Evolutionary conservation across 2,113 vertebrate species (phyloP).

Genomic region (Eudorcas thomsonii): DNA sequence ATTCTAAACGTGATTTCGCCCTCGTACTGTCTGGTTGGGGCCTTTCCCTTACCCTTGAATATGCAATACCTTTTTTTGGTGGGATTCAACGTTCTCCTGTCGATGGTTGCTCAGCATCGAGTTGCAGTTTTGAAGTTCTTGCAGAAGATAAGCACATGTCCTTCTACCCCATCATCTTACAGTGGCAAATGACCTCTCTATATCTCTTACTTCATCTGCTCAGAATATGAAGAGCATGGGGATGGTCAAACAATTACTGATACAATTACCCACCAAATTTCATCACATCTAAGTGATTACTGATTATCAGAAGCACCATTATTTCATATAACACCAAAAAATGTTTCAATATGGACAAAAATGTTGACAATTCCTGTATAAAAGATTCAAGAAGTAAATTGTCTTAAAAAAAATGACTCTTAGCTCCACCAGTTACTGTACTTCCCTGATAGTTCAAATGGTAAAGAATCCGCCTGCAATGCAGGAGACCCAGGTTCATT

Average conservation of each 20-base stretch:
- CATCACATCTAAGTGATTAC: neutral
- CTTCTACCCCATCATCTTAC: neutral
- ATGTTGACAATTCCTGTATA: neutral
- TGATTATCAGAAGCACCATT: neutral
- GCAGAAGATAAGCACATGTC: neutral
- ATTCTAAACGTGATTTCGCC: accelerated
- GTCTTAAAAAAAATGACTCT: neutral
- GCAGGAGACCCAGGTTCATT: neutral
- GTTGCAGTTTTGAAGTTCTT: neutral
- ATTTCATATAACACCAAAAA: neutral
- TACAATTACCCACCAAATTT: neutral
- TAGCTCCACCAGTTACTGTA: neutral
- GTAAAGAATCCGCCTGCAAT: neutral
- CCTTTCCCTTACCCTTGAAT: neutral
- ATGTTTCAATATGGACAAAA: neutral
- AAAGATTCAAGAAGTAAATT: neutral
- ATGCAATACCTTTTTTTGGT: neutral
- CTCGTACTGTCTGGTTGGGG: neutral
- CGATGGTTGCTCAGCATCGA: neutral
- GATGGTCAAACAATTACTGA: neutral
- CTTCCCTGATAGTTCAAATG: neutral
- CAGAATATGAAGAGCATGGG: neutral
- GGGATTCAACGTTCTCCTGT: neutral
- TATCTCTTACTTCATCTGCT: neutral
- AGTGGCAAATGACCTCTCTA: neutral